A percentile compares a stretch with the other conserved stretches of the same genome.
phyloP scores from a whole-genome alignment of 2,888 invertebrate genomes.

The Eupithecia subumbrata region DNA sequence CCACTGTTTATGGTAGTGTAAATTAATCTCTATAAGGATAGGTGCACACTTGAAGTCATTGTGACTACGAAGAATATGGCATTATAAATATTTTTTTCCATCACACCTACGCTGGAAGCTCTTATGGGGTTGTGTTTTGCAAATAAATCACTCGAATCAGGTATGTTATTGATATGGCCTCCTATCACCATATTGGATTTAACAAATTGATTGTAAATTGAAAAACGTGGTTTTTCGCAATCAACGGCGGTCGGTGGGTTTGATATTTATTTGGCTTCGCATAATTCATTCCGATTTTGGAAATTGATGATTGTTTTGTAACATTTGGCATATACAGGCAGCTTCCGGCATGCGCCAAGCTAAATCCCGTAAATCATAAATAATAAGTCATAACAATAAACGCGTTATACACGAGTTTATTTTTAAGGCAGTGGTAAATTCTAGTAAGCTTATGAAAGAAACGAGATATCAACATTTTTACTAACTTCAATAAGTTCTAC shows the following conservation, averaged over 20 bases:
- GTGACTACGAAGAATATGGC: not conserved
- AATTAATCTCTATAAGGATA: constrained; percentile 18
- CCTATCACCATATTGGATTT: constrained; percentile 12
- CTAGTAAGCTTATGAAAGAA: not conserved
- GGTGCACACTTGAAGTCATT: constrained; percentile 3
- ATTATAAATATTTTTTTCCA: constrained; percentile 11
- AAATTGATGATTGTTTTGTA: not conserved
- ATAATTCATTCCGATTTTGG: constrained; percentile 3
- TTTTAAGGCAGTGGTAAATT: not conserved
- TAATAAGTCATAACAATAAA: not conserved
- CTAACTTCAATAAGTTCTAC: not conserved
- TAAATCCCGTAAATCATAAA: not conserved
- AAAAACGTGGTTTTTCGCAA: constrained; percentile 22
- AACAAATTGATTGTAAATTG: constrained; percentile 27
- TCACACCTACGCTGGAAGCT: constrained; percentile 24
- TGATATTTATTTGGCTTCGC: constrained; percentile 5
- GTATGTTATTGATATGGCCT: constrained; percentile 7
- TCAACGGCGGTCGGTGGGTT: not conserved
- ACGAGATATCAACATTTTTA: not conserved
- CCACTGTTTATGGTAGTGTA: constrained; percentile 19
- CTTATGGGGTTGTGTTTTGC: constrained; percentile 16
- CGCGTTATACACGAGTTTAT: not conserved
- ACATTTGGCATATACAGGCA: not conserved
- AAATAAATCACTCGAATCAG: constrained; percentile 22
- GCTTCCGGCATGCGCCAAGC: not conserved